Evolutionary conservation across 2,113 vertebrate species (phyloP).

Genomic region (Zosterops lateralis): DNA sequence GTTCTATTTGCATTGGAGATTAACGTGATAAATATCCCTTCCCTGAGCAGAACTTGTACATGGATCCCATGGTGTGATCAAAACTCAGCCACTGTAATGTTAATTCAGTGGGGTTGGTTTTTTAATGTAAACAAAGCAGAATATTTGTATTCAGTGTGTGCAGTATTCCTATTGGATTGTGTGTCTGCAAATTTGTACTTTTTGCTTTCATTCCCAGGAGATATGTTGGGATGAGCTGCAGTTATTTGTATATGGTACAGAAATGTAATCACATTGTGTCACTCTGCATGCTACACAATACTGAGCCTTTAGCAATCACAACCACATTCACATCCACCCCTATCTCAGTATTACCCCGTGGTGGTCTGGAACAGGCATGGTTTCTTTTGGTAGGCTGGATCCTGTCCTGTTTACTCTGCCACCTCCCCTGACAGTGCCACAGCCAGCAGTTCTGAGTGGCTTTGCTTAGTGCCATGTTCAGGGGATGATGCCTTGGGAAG

Average conservation of each 20-base stretch:
- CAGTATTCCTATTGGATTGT: not conserved
- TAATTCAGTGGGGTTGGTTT: not conserved
- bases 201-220: not conserved
- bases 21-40: not conserved
- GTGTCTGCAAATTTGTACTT: not conserved
- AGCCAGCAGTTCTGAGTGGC: not conserved
- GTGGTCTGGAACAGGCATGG: not conserved
- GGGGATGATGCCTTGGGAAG: not conserved
- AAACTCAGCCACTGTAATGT: not conserved
- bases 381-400: not conserved
- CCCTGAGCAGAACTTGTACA: not conserved
- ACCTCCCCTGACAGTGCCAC: not conserved
- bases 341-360: rapidly evolving
- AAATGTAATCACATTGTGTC: not conserved
- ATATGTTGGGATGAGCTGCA: not conserved
- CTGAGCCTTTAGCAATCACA: not conserved
- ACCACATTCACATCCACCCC: rapidly evolving
- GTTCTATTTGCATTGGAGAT: not conserved
- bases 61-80: not conserved
- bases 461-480: not conserved
- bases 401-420: not conserved
- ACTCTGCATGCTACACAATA: not conserved
- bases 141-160: not conserved
- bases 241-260: not conserved
- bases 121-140: not conserved